A percentile compares a stretch with the other conserved stretches of the same genome.
These are phyloP conservation scores for Oreohelix idahoensis DNA, from an alignment of 1,140 invertebrate genomes.

Conservation along the genomic window DNA sequence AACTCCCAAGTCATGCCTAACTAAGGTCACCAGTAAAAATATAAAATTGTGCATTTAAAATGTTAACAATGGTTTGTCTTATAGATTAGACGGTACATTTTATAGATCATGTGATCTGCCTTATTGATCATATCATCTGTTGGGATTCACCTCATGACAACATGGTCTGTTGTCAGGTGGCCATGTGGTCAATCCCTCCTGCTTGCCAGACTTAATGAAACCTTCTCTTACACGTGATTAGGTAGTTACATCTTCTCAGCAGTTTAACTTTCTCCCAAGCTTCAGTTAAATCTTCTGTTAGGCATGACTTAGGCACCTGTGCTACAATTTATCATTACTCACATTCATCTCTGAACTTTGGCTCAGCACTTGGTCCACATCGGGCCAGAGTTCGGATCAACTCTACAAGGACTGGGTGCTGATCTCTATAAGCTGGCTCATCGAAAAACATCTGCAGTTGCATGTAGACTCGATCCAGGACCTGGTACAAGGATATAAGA, in stretches of 20 bases:
- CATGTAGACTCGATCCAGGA: conserved; percentile 81
- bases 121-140: too few species aligned
- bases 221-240: too few species aligned
- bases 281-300: background rate
- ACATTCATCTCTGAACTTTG: conserved; percentile 75
- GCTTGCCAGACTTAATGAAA: too few species aligned
- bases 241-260: background rate
- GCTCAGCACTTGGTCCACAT: conserved; percentile 73
- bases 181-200: too few species aligned
- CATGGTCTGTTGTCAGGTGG: too few species aligned
- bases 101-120: too few species aligned
- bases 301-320: conserved; percentile 7
- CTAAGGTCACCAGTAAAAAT: too few species aligned
- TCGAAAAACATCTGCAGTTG: conserved; percentile 81
- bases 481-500: conserved; percentile 73
- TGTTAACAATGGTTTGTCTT: too few species aligned
- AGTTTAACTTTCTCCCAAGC: background rate
- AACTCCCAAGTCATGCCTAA: too few species aligned
- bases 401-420: conserved; percentile 72
- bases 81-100: too few species aligned
- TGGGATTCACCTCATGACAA: too few species aligned
- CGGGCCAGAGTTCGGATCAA: conserved; percentile 72
- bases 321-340: conserved; percentile 51
- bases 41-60: too few species aligned
- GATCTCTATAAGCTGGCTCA: conserved; percentile 75